Evolutionary conservation across 2,113 vertebrate species (phyloP).

Genomic region (Notothenia rossii): DNA sequence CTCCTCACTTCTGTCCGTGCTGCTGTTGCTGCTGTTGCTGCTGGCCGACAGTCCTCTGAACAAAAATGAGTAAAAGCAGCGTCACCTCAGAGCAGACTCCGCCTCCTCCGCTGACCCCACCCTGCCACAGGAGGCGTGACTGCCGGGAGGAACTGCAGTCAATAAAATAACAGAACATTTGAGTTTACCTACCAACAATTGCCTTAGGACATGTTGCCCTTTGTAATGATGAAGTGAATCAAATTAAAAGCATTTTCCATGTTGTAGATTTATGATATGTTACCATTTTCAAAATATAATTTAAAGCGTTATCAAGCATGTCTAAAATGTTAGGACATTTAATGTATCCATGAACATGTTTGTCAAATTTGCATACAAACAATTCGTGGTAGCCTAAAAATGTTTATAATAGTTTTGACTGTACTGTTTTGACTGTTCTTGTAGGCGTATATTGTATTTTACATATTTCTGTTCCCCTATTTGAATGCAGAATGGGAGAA

Average conservation of each 20-base stretch:
- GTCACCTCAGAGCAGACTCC: conserved; percentile 73
- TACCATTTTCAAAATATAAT: background rate
- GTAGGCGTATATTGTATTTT: too few relatives aligned
- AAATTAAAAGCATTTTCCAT: background rate
- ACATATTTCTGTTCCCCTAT: too few relatives aligned
- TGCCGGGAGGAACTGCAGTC: background rate
- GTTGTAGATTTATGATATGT: background rate
- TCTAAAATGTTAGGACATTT: background rate
- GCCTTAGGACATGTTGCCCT: background rate
- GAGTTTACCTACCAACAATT: background rate
- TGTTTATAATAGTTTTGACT: too few relatives aligned
- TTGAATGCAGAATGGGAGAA: too few relatives aligned
- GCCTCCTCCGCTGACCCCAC: conserved; percentile 69
- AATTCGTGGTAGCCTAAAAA: too few relatives aligned
- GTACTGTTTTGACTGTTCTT: too few relatives aligned
- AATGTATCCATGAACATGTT: background rate
- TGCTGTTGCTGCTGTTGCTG: conserved; percentile 17
- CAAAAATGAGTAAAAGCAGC: conserved; percentile 67
- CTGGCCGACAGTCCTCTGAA: conserved; percentile 51
- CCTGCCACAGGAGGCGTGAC: conserved; percentile 36
- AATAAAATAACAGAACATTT: background rate
- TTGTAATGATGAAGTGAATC: background rate
- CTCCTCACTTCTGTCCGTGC: conserved; percentile 1
- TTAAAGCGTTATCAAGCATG: background rate
- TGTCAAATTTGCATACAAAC: background rate